Base-by-base conservation (phyloP, 1,140 invertebrate genomes). In the Holcopasites calliopsidis region DNA sequence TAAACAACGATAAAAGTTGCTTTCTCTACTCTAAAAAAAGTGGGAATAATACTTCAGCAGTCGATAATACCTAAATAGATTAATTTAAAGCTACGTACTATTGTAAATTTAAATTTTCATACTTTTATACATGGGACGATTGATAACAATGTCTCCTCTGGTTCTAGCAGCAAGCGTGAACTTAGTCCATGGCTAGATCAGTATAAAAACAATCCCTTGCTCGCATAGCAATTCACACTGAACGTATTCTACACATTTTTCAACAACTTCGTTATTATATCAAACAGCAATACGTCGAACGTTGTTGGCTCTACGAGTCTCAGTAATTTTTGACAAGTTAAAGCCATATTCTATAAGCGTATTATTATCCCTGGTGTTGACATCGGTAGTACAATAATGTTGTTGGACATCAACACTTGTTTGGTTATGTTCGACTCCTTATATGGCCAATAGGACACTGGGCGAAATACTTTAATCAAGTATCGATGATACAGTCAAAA, bases 181-280 rank as follows among this genome's bases (percentile, higher is more conserved):
- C 82, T 84, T 82, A 85, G 72, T 82, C 69, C 79, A 82, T 85
- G 54, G 72, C 77, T 82, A 77, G 64, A 85, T 79, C 52, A 73
- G 76, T 76, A 72, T 71, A 82, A 85, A 85, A 82, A 82, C 49
- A 74, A 85, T 77, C 69, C 65, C 85, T 85, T 77, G 80, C 83
- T 85, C 74, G 62, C 80, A 82, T 82, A 80, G 65, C 68, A 82
- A 50, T 80, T 76, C 74, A 74, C 52, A 76, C 38, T 47, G 16
- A 76, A 79, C 35, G 35, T 76, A 65, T 54, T 50, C 69, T 81
- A 73, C 44, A 76, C 76, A 79, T 79, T 62, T 69, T 65, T 38
- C 23, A 68, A 42, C 44, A 75, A 71, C 26, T 61, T 44, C 65
- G 33, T 71, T 54, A n/a, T n/a, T n/a, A 23, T 38, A 52, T 11